phyloP scores from a whole-genome alignment of 2,888 invertebrate species.

The Rhamnusium bicolor region DNA sequence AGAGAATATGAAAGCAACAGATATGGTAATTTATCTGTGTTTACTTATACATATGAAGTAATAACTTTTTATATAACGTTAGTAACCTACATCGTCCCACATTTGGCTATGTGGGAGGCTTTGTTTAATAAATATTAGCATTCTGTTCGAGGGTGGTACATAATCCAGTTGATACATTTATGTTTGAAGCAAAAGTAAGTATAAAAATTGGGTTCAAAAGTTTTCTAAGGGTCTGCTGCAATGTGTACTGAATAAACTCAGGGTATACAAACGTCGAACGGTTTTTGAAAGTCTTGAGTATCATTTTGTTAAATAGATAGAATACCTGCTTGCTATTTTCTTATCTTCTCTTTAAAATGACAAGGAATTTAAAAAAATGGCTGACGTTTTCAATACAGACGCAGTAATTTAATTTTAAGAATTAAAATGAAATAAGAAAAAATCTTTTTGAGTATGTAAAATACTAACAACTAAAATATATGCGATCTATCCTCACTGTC shows the following conservation, averaged over 20 bases:
- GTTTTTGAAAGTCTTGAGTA: slow-evolving; percentile 5
- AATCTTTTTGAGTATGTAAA: too few relatives aligned
- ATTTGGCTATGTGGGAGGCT: slow-evolving; percentile 46
- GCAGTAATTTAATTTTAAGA: too few relatives aligned
- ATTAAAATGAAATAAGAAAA: too few relatives aligned
- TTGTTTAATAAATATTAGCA: slow-evolving; percentile 46
- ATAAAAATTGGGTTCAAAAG: slow-evolving; percentile 11
- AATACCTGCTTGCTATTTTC: slow-evolving; percentile 35
- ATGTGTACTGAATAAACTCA: slow-evolving; percentile 54
- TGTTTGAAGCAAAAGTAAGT: slow-evolving; percentile 22
- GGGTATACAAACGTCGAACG: slow-evolving; percentile 45
- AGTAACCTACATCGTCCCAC: slow-evolving; percentile 57
- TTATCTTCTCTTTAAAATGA: too few relatives aligned
- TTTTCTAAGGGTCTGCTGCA: slow-evolving; percentile 11
- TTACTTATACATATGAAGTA: slow-evolving; percentile 50
- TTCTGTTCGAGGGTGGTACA: slow-evolving; percentile 50
- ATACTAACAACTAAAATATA: too few relatives aligned
- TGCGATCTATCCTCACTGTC: neutral
- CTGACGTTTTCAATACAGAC: too few relatives aligned
- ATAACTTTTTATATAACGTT: slow-evolving; percentile 45
- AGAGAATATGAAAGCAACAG: slow-evolving; percentile 20
- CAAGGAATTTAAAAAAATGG: too few relatives aligned
- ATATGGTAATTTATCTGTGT: slow-evolving; percentile 47
- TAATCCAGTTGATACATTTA: slow-evolving; percentile 2
- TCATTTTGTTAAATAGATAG: slow-evolving; percentile 12